A percentile compares a stretch with the other conserved stretches of the same genome.
Conservation (phyloP, 2,113 vertebrate species). For the Zosterops hypoxanthus region DNA sequence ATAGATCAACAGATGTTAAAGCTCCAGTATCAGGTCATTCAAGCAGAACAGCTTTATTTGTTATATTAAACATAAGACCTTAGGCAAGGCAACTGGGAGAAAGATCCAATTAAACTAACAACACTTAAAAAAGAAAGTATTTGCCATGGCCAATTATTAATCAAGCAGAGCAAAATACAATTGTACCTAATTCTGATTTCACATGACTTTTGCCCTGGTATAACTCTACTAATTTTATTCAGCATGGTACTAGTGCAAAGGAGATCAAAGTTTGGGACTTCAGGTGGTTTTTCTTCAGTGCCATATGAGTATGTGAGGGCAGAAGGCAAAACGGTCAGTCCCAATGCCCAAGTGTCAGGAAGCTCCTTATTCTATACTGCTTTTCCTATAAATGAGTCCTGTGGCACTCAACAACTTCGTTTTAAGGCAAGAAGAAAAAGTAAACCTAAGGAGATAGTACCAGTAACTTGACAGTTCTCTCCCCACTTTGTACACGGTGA, state of each 20-base stretch:
- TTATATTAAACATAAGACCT: not conserved
- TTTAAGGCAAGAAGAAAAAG: not conserved
- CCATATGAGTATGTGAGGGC: not conserved
- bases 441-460: not conserved
- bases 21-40: not conserved
- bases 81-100: not conserved
- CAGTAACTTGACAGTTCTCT: not conserved
- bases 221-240: not conserved
- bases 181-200: not conserved
- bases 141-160: not conserved
- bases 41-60: not conserved
- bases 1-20: constrained; percentile 48
- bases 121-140: not conserved
- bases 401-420: not conserved
- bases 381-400: not conserved
- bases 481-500: not conserved
- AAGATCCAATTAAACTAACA: not conserved
- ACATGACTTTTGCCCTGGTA: not conserved
- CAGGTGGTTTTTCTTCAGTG: not conserved
- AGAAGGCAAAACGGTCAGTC: not conserved
- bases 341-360: not conserved
- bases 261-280: not conserved
- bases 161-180: not conserved
- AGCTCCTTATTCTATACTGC: not conserved
- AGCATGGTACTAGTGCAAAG: not conserved